These are phyloP conservation scores for Chrysolina americana DNA, from an alignment of 2,888 invertebrate genomes.

Conservation along the genomic window DNA sequence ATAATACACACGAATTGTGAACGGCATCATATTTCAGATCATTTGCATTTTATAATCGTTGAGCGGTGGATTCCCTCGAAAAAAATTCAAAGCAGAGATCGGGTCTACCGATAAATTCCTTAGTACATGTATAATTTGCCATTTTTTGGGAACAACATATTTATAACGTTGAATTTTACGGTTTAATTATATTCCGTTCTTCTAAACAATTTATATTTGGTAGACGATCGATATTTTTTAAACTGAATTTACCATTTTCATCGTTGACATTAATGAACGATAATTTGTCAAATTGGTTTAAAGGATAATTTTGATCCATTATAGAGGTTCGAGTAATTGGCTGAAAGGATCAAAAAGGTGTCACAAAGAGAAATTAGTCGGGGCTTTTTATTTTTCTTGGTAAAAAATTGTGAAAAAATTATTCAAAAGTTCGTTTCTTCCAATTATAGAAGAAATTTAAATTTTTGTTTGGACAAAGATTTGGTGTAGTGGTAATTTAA, in stretches of 20 bases:
- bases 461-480: too few relatives aligned
- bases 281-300: slow-evolving; percentile 18
- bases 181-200: slow-evolving; percentile 7
- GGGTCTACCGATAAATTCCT: slow-evolving; percentile 14
- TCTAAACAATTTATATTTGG: slow-evolving; percentile 17
- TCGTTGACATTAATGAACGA: neutral
- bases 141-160: slow-evolving; percentile 20
- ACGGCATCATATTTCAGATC: slow-evolving; percentile 13
- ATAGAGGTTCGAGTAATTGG: neutral
- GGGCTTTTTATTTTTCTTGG: neutral
- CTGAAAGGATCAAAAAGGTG: neutral
- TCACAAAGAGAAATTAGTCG: neutral
- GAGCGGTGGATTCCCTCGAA: neutral
- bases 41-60: slow-evolving; percentile 16
- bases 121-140: slow-evolving; percentile 22
- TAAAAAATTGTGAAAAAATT: too few relatives aligned
- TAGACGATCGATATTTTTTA: slow-evolving; percentile 14
- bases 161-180: slow-evolving; percentile 20
- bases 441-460: too few relatives aligned
- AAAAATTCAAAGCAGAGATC: slow-evolving; percentile 14
- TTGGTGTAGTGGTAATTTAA: too few relatives aligned
- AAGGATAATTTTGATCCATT: slow-evolving; percentile 7
- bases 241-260: slow-evolving; percentile 9
- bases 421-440: too few relatives aligned
- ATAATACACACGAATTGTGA: slow-evolving; percentile 28